These are phyloP conservation scores for Apodemia hepburni DNA, from an alignment of 2,888 invertebrate species.

Conservation along the genomic window DNA sequence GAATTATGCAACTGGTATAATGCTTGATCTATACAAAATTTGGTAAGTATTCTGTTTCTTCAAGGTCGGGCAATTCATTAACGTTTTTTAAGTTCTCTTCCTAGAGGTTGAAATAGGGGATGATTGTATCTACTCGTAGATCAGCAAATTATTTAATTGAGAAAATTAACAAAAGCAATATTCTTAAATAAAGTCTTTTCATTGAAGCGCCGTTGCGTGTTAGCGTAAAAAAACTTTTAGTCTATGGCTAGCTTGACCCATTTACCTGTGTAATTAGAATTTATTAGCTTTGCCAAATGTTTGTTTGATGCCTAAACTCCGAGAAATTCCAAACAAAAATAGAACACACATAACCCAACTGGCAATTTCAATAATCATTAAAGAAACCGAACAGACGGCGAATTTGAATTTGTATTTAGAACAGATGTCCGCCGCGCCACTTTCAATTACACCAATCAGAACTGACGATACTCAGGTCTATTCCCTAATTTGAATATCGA, in stretches of 20 bases:
- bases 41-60: too few relatives aligned
- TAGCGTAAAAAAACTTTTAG: conserved; percentile 19
- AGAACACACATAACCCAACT: conserved; percentile 53
- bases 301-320: conserved; percentile 35
- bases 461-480: conserved; percentile 46
- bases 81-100: too few relatives aligned
- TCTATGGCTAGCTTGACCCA: conserved; percentile 20
- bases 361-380: conserved; percentile 75
- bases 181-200: too few relatives aligned
- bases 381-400: conserved; percentile 54
- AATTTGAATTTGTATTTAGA: conserved; percentile 50
- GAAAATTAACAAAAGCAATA: not conserved
- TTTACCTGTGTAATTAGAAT: conserved; percentile 21
- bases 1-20: too few relatives aligned
- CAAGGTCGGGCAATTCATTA: too few relatives aligned
- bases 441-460: conserved; percentile 52
- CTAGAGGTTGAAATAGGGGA: too few relatives aligned
- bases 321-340: conserved; percentile 58
- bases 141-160: not conserved
- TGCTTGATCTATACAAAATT: too few relatives aligned
- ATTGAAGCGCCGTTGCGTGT: not conserved
- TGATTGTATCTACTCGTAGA: too few relatives aligned
- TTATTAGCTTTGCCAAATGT: conserved; percentile 22
- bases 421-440: conserved; percentile 52
- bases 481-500: conserved; percentile 55